phyloP scores from a whole-genome alignment of 1,140 invertebrate genomes.

The Cepaea nemoralis region DNA sequence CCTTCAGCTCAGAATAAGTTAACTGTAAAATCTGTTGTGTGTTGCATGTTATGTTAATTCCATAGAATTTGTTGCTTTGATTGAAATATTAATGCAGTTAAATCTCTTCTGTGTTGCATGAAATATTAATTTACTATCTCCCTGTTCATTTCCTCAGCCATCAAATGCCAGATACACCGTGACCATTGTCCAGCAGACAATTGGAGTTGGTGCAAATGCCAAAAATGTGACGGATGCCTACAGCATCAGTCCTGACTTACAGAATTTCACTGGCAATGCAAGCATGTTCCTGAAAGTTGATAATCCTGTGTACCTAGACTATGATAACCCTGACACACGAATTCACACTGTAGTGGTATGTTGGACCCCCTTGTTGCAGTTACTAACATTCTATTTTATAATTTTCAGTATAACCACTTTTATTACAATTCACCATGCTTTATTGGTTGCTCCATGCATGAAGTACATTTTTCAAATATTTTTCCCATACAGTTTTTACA shows the following conservation, averaged over 20 bases:
- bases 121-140: no score
- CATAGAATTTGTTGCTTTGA: neutral
- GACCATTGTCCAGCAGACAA: neutral
- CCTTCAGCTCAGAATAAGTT: no score
- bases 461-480: no score
- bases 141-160: conserved; percentile 7
- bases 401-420: no score
- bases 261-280: neutral
- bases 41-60: neutral
- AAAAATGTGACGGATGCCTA: neutral
- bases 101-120: no score
- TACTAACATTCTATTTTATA: no score
- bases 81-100: neutral
- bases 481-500: no score
- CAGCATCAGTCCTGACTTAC: conserved; percentile 10
- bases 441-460: no score
- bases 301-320: conserved; percentile 21
- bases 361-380: neutral
- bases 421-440: no score
- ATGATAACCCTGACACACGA: conserved; percentile 17
- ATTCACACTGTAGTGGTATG: conserved; percentile 33
- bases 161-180: conserved; percentile 29
- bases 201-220: conserved; percentile 4
- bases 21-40: no score
- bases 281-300: conserved; percentile 31